These are phyloP conservation scores for Poecilia gillii DNA, from an alignment of 2,797 vertebrate genomes.

Conservation along the genomic window DNA sequence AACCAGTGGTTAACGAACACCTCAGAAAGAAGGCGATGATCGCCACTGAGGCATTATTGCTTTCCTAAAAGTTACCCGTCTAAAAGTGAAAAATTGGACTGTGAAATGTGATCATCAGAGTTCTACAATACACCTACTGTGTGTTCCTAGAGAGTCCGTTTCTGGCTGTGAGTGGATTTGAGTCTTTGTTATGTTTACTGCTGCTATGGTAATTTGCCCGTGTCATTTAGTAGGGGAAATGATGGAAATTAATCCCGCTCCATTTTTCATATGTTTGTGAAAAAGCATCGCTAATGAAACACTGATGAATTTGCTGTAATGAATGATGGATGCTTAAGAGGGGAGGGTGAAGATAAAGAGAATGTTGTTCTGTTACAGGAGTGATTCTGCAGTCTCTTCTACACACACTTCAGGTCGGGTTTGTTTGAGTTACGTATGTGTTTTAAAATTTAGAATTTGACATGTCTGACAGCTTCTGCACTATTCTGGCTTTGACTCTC, in stretches of 20 bases:
- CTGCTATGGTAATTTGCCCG: slow-evolving; percentile 40
- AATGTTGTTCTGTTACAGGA: slow-evolving; percentile 15
- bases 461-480: not conserved
- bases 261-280: slow-evolving; percentile 48
- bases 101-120: slow-evolving; percentile 26
- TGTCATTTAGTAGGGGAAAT: slow-evolving; percentile 53
- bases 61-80: slow-evolving; percentile 36
- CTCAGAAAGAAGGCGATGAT: not conserved
- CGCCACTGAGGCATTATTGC: slow-evolving; percentile 6
- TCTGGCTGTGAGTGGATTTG: not conserved
- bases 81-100: slow-evolving; percentile 26
- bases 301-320: slow-evolving; percentile 28
- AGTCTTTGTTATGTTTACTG: slow-evolving; percentile 21
- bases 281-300: slow-evolving; percentile 59
- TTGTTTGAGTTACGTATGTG: not conserved
- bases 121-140: not conserved
- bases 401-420: not conserved
- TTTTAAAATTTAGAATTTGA: not conserved
- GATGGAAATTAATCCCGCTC: slow-evolving; percentile 45
- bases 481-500: not conserved
- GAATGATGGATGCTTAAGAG: slow-evolving; percentile 20
- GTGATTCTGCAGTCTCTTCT: slow-evolving; percentile 5
- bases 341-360: slow-evolving; percentile 1
- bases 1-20: slow-evolving; percentile 7
- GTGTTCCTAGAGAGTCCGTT: slow-evolving; percentile 5